Percentiles rank a stretch among this genome's conserved stretches.
phyloP scores from a whole-genome alignment of 2,888 invertebrate genomes.

The Drosophila eohydei region DNA sequence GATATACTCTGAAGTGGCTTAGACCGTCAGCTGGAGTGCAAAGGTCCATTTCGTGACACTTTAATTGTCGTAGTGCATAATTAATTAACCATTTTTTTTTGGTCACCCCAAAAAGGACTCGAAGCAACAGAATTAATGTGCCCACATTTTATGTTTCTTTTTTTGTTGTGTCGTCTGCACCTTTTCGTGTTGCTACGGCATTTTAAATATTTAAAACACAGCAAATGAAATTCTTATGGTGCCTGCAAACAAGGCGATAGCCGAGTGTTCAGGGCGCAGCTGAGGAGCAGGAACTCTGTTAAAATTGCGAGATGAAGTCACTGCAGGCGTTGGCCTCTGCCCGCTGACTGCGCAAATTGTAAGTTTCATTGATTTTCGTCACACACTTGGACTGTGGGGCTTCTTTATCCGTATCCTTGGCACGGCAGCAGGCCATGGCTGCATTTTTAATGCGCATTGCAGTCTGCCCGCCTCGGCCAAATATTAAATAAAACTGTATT shows the following conservation, averaged over 20 bases:
- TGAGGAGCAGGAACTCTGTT: not conserved
- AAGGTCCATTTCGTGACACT: conserved; percentile 46
- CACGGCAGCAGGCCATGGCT: conserved; percentile 42
- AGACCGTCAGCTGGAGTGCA: conserved; percentile 32
- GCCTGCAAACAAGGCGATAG: conserved; percentile 22
- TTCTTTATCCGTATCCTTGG: conserved; percentile 43
- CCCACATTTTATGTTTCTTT: conserved; percentile 26
- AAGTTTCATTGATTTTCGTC: conserved; percentile 66
- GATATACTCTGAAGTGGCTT: conserved; percentile 7
- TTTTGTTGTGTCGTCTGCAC: not conserved
- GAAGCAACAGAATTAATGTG: conserved; percentile 55
- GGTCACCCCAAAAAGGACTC: conserved; percentile 45
- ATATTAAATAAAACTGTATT: conserved; percentile 59
- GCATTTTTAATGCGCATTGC: conserved; percentile 75
- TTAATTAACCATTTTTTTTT: conserved; percentile 68
- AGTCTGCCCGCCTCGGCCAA: conserved; percentile 52
- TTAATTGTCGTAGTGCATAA: conserved; percentile 54
- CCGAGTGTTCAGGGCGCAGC: not conserved
- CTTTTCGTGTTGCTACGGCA: conserved; percentile 33
- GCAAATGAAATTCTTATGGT: conserved; percentile 51
- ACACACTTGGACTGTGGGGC: conserved; percentile 34
- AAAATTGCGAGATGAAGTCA: conserved; percentile 24
- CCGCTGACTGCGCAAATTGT: conserved; percentile 58
- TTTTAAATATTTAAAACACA: conserved; percentile 60
- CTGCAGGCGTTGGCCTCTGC: conserved; percentile 18